Conservation (phyloP, 2,797 vertebrate species). For the Lutjanus campechanus region DNA sequence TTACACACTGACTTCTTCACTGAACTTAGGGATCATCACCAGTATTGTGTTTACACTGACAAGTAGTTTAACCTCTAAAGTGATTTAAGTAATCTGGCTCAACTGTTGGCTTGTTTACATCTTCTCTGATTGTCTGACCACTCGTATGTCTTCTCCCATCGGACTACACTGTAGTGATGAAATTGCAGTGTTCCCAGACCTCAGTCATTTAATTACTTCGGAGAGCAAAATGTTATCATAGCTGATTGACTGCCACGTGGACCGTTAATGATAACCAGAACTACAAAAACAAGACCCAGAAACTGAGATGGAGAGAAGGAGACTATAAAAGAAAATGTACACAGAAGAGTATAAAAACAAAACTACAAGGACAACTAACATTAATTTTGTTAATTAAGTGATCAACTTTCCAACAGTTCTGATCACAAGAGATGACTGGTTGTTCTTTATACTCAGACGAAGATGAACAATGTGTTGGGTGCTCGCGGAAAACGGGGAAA, state of each 20-base stretch:
- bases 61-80: background rate
- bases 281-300: background rate
- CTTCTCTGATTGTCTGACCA: conserved; percentile 8
- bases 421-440: no score
- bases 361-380: no score
- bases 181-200: background rate
- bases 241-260: background rate
- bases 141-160: background rate
- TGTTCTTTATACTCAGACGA: no score
- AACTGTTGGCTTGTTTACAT: conserved; percentile 9
- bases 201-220: background rate
- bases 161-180: background rate
- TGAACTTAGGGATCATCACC: background rate
- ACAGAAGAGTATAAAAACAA: no score
- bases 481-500: no score
- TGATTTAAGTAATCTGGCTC: conserved; percentile 13
- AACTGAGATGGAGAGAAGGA: background rate
- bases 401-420: background rate
- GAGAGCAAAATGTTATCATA: background rate
- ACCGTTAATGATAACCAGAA: conserved; percentile 3
- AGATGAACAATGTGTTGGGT: no score
- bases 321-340: background rate
- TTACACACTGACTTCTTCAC: background rate
- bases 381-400: no score
- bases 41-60: background rate